Evolutionary conservation across 2,797 vertebrate genomes (phyloP).

Genomic region (Enteromius radiatus): DNA sequence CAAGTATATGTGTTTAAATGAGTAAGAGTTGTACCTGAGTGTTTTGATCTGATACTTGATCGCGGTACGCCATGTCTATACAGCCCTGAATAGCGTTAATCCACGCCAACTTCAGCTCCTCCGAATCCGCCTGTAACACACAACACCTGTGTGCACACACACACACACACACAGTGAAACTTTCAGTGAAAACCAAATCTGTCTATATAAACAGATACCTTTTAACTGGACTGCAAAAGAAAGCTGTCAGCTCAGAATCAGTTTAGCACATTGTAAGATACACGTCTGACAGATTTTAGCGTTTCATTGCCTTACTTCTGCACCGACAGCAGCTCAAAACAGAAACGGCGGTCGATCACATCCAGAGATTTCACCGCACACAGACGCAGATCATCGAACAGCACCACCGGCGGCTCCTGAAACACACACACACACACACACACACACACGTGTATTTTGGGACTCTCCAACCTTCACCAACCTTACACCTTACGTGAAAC

Average conservation of each 20-base stretch:
- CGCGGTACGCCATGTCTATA: constrained; percentile 78
- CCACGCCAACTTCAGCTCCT: constrained; percentile 74
- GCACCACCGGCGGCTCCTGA: constrained; percentile 70
- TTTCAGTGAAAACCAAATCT: neutral
- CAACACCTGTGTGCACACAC: constrained; percentile 69
- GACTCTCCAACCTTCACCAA: too few species aligned
- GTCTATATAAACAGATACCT: neutral
- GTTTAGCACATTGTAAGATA: neutral
- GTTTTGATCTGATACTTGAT: constrained; percentile 52
- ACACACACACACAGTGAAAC: constrained; percentile 29
- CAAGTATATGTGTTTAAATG: neutral
- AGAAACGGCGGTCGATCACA: constrained; percentile 73
- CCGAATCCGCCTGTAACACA: constrained; percentile 77
- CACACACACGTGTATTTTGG: too few species aligned
- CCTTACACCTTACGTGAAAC: too few species aligned
- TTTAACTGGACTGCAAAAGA: neutral
- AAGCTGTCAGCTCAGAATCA: neutral
- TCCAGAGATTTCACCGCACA: constrained; percentile 77
- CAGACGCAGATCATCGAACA: constrained; percentile 79
- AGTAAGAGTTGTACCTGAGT: constrained; percentile 57
- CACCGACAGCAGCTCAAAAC: constrained; percentile 79
- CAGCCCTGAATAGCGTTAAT: constrained; percentile 74
- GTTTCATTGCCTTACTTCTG: constrained; percentile 71
- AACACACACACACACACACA: neutral
- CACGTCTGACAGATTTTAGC: neutral